Percentiles rank a stretch among this genome's conserved stretches.
Conservation (phyloP, 2,888 invertebrate genomes). For the Alitta virens region DNA sequence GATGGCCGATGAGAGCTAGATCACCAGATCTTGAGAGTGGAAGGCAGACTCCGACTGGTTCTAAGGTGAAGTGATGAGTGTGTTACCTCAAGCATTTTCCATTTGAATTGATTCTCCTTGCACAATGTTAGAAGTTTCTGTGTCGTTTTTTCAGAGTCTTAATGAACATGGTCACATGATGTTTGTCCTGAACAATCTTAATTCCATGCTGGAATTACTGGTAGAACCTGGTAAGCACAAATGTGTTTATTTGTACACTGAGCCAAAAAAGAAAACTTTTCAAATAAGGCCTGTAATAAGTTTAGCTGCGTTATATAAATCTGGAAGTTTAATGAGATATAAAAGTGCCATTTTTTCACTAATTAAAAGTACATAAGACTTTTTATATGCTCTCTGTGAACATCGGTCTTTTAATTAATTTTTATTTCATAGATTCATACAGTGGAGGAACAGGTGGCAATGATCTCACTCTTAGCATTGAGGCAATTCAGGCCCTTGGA, state of each 20-base stretch:
- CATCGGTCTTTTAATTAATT: too few species aligned
- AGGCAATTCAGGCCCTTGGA: conserved; percentile 51
- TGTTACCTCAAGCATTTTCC: too few species aligned
- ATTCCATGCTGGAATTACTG: conserved; percentile 52
- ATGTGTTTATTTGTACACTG: too few species aligned
- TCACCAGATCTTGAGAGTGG: conserved; percentile 49
- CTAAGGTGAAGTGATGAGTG: conserved; percentile 24
- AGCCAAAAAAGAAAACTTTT: too few species aligned
- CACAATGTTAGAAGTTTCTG: too few species aligned
- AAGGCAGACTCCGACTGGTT: conserved; percentile 38
- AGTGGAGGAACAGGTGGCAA: conserved; percentile 18
- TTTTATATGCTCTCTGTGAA: too few species aligned
- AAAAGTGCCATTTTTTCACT: too few species aligned
- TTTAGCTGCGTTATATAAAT: too few species aligned
- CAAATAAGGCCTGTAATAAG: too few species aligned
- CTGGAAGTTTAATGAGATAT: too few species aligned
- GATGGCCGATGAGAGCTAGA: conserved; percentile 49
- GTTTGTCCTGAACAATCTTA: conserved; percentile 53
- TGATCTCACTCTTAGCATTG: conserved; percentile 40
- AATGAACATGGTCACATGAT: conserved; percentile 55
- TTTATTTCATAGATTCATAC: conserved; percentile 29
- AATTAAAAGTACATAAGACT: too few species aligned
- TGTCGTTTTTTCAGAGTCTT: conserved; percentile 37
- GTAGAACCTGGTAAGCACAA: conserved; percentile 50
- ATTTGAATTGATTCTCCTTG: too few species aligned